Base-by-base conservation (phyloP, 2,888 invertebrate genomes). In the Plemyria rubiginata region DNA sequence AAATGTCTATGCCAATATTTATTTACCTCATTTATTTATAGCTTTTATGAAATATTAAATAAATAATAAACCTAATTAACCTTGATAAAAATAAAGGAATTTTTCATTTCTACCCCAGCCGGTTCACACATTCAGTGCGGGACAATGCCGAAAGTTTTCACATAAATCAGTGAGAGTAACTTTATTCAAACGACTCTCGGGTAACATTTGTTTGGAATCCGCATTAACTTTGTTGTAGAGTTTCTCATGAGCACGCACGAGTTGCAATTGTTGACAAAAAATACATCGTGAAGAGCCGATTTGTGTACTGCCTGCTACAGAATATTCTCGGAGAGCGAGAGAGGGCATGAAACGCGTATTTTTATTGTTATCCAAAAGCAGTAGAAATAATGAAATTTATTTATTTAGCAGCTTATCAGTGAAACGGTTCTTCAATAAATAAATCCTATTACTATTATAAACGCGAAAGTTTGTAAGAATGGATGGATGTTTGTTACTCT, bases 151-250 rank as follows among this genome's bases (percentile, higher is more conserved):
- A 79, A 90, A 90, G 85, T 91, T 92, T 88, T 72, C 80, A 85
- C 88, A 91, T 92, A 91, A 91, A 92, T 90, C 91, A 91, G 88
- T 80, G 77, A 59, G 79, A 77, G 85, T 88, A 91, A 91, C 89
- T 92, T 91, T 91, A 91, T 90, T 90, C 90, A 90, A 91, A 90
- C 89, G 89, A 90, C 90, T 91, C 90, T 91, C 90, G 80, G 81
- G 90, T 85, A 89, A 91, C 90, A 90, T 85, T 87, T 86, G 90
- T 90, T 90, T 83, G 86, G 84, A 84, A 84, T 88, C 81, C 88
- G 83, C 88, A 86, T 79, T 83, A 89, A 90, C 86, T 90, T 61
- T 60, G 56, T 65, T 65, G 54, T 54, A 38, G 57, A 57, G 54
- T 65, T 57, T 54, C 54, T 57, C 54, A 36, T 54, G 60, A 54